Conservation (phyloP, 2,888 invertebrate genomes). For the Eilema sororculum region DNA sequence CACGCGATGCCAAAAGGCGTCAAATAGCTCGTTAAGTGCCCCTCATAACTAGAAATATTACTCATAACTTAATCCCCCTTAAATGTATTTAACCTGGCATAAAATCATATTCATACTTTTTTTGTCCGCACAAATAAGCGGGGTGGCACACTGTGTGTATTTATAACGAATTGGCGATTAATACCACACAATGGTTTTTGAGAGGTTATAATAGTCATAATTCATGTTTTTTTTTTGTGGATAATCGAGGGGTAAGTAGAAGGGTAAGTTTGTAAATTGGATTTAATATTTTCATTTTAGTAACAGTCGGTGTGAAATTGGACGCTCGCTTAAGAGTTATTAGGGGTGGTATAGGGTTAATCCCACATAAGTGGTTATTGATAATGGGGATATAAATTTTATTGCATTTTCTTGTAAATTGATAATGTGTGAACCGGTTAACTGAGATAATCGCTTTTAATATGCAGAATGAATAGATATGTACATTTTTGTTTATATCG, state of each 20-base stretch:
- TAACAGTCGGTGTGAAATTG: conserved; percentile 85
- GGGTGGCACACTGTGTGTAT: conserved; percentile 75
- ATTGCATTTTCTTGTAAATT: conserved; percentile 49
- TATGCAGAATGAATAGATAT: background rate
- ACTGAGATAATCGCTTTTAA: background rate
- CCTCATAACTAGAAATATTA: conserved; percentile 84
- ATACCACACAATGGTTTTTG: conserved; percentile 73
- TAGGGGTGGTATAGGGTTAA: conserved; percentile 75
- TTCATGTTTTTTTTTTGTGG: conserved; percentile 76
- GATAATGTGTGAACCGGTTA: conserved; percentile 10
- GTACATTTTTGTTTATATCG: no score
- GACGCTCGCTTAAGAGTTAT: conserved; percentile 79
- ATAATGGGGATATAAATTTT: conserved; percentile 56
- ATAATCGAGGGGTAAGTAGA: conserved; percentile 77
- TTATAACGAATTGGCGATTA: conserved; percentile 79
- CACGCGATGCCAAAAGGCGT: conserved; percentile 80
- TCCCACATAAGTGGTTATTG: conserved; percentile 62
- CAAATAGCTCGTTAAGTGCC: conserved; percentile 83
- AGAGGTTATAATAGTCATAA: conserved; percentile 84
- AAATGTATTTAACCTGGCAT: conserved; percentile 86
- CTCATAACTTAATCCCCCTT: conserved; percentile 85
- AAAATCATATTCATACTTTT: conserved; percentile 82
- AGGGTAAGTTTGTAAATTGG: conserved; percentile 82
- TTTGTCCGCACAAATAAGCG: conserved; percentile 74
- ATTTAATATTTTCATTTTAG: conserved; percentile 85